Evolutionary conservation across 1,140 invertebrate species (phyloP).

Genomic region (Calephelis virginiensis): DNA sequence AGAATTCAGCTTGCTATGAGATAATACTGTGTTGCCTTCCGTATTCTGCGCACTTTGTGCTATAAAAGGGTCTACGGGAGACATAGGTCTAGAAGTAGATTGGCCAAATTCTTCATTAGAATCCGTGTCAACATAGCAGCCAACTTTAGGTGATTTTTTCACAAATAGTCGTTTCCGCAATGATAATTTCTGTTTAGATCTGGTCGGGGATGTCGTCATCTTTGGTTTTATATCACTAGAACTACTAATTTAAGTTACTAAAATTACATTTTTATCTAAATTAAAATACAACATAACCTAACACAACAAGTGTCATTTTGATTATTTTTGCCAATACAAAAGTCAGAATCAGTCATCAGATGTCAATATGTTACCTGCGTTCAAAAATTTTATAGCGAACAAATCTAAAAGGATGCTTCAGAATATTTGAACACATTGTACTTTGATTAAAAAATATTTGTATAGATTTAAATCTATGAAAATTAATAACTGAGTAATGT

Average conservation of each 20-base stretch:
- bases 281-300: conserved; percentile 68
- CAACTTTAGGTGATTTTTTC: conserved; percentile 76
- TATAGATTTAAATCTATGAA: background rate
- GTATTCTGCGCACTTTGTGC: conserved; percentile 59
- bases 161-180: conserved; percentile 72
- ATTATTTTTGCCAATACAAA: conserved; percentile 23
- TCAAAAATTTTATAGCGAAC: conserved; percentile 24
- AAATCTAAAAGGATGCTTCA: background rate
- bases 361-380: conserved; percentile 30
- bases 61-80: conserved; percentile 68
- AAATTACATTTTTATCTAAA: conserved; percentile 73
- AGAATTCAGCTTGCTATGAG: conserved; percentile 42
- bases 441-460: background rate
- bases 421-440: conserved; percentile 11
- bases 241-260: conserved; percentile 68
- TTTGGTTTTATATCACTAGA: conserved; percentile 56
- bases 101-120: conserved; percentile 68
- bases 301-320: conserved; percentile 53
- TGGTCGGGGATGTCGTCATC: conserved; percentile 73
- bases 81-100: conserved; percentile 63
- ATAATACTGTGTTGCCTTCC: conserved; percentile 41
- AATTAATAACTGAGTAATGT: conserved; percentile 3
- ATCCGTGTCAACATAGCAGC: conserved; percentile 73
- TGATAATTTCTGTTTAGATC: conserved; percentile 72
- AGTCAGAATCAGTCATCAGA: conserved; percentile 20